Evolutionary conservation across 2,888 invertebrate genomes (phyloP), one percentile per base, ranked within the genome.

Genomic region (Diarsia dahlii): DNA sequence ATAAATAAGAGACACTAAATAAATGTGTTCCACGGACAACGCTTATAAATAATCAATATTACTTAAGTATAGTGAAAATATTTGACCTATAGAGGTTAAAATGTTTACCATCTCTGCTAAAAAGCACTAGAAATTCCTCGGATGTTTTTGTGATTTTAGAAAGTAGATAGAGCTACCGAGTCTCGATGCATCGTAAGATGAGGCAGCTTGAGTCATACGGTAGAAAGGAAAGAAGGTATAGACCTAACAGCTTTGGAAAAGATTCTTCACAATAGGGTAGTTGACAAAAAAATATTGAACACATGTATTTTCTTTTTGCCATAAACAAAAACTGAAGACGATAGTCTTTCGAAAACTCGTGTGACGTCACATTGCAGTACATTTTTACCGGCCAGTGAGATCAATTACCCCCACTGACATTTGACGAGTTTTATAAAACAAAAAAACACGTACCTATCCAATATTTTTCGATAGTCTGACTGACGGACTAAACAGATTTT

Each of bases 161-260:
- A 89, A 89, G 89, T 86, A 56, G 70, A 84, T 68, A 83, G 45
- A 73, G 56, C 58, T 72, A 75, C 78, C 66, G 86, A 86, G 82
- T 84, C 85, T 87, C 84, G 82, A 85, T 87, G 90, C 90, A 90
- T 90, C 89, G 89, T 88, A 91, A 91, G 89, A 85, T 79, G 71
- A 74, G 80, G 80, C 54, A 67, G 46, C 18, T 72, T 12, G n/a
- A 13, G 34, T 0, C 50, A 52, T 39, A 20, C 1, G 12, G 3
- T 34, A 39, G 12, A 6, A 15, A 39, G 1, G 1, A 23, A 23
- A 77, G 85, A 81, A 84, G 63, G 13, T 20, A 3, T 3, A 60
- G 8, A 71, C 2, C 9, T 8, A 58, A 71, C n/a, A 52, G 9
- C 58, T 23, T 13, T 0, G 13, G 13, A 13, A 13, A 15, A 13